Evolutionary conservation across 2,797 vertebrate species (phyloP).

Genomic region (Eurystomus glaucurus): DNA sequence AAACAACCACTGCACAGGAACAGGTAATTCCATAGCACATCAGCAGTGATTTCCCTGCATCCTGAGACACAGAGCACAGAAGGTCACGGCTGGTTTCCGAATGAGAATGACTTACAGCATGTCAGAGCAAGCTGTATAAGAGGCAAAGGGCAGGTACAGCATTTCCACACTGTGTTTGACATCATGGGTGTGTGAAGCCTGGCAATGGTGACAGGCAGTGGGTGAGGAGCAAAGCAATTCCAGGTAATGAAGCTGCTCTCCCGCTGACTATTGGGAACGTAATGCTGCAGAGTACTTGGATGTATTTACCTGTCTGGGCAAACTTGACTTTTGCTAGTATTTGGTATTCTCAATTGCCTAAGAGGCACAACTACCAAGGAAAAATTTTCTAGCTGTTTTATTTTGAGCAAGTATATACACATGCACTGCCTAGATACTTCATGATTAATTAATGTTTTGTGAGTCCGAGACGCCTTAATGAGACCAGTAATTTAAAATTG

Average conservation of each 20-base stretch:
- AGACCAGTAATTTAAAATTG: not conserved
- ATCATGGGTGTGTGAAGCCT: rapidly evolving
- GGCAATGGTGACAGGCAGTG: not conserved
- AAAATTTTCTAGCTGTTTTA: not conserved
- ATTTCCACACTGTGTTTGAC: not conserved
- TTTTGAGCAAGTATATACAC: not conserved
- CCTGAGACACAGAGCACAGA: not conserved
- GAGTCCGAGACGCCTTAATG: constrained; percentile 3
- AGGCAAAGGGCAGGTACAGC: not conserved
- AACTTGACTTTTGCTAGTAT: not conserved
- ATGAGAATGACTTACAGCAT: not conserved
- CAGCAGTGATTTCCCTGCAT: not conserved
- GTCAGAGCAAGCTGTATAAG: not conserved
- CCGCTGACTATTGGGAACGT: not conserved
- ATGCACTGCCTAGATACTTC: not conserved
- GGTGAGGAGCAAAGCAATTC: not conserved
- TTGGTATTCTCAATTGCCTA: not conserved
- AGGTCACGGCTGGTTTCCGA: rapidly evolving
- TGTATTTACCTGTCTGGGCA: not conserved
- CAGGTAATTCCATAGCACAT: not conserved
- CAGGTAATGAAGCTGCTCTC: not conserved
- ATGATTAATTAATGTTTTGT: constrained; percentile 20
- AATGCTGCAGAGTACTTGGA: not conserved
- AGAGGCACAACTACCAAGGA: not conserved
- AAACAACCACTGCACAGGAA: rapidly evolving